Evolutionary conservation across 2,888 invertebrate genomes (phyloP).

Genomic region (Heteromurus nitidus): DNA sequence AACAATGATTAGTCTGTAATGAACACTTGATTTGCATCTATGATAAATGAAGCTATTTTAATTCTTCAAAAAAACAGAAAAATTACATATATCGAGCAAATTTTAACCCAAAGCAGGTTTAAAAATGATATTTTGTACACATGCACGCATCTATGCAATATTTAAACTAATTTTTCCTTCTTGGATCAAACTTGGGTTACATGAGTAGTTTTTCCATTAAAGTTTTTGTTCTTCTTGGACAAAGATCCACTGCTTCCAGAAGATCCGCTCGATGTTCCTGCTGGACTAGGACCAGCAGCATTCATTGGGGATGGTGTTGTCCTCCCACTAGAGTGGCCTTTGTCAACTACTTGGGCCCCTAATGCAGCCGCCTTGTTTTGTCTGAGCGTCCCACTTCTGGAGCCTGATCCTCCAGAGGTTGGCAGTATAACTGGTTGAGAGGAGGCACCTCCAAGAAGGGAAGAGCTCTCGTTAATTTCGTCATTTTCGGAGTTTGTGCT

Average conservation of each 20-base stretch:
- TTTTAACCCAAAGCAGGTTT: too few species aligned
- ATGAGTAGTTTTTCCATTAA: conserved; percentile 72
- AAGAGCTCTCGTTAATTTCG: conserved; percentile 71
- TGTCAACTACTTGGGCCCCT: conserved; percentile 24
- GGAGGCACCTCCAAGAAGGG: conserved; percentile 57
- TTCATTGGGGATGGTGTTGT: background rate
- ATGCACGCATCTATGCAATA: background rate
- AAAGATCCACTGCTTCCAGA: conserved; percentile 32
- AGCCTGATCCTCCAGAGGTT: conserved; percentile 36
- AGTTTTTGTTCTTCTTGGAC: conserved; percentile 60
- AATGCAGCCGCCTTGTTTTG: conserved; percentile 38
- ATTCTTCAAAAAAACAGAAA: background rate
- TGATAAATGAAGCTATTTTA: background rate
- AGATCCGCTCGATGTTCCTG: conserved; percentile 25
- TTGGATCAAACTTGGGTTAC: conserved; percentile 71
- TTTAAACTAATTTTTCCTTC: conserved; percentile 36
- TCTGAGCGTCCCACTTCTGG: conserved; percentile 43
- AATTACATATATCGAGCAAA: too few species aligned
- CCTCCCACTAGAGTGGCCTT: background rate
- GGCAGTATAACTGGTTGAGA: conserved; percentile 43
- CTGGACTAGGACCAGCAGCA: conserved; percentile 45
- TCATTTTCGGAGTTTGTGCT: conserved; percentile 50
- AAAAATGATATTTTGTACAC: conserved; percentile 10
- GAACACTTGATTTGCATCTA: background rate
- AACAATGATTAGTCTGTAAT: too few species aligned